A percentile compares a stretch with the other conserved stretches of the same genome.
Evolutionary conservation across 2,797 vertebrate species (phyloP).

Genomic region (Gallirallus australis): DNA sequence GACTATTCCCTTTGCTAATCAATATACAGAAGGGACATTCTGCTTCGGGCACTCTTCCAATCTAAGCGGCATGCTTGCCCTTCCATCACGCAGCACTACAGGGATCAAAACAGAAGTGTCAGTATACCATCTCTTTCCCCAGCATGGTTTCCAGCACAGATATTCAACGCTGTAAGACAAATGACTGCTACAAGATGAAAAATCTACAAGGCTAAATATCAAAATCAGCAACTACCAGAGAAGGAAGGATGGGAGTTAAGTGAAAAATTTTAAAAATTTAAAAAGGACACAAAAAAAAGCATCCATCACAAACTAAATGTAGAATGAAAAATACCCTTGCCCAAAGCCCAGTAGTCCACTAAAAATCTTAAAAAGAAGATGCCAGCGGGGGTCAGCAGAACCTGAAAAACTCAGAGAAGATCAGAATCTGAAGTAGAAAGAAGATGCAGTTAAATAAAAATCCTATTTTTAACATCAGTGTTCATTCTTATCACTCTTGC

Average conservation of each 20-base stretch:
- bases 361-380: not conserved
- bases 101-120: not conserved
- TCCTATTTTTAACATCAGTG: not conserved
- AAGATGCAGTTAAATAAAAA: not conserved
- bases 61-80: not conserved
- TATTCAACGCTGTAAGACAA: not conserved
- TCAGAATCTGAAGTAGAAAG: not conserved
- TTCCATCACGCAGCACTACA: not conserved
- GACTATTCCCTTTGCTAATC: not conserved
- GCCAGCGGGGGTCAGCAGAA: not conserved
- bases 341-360: not conserved
- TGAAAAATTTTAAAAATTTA: not conserved
- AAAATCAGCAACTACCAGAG: not conserved
- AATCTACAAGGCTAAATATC: not conserved
- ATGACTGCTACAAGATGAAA: not conserved
- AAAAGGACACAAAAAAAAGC: rapidly evolving
- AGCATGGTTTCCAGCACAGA: not conserved
- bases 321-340: not conserved
- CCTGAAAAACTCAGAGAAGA: not conserved
- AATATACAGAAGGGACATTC: not conserved
- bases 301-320: not conserved
- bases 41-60: not conserved
- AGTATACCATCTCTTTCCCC: not conserved
- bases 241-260: not conserved
- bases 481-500: not conserved